Conservation (phyloP, 2,888 invertebrate species). For the Muscina levida region DNA sequence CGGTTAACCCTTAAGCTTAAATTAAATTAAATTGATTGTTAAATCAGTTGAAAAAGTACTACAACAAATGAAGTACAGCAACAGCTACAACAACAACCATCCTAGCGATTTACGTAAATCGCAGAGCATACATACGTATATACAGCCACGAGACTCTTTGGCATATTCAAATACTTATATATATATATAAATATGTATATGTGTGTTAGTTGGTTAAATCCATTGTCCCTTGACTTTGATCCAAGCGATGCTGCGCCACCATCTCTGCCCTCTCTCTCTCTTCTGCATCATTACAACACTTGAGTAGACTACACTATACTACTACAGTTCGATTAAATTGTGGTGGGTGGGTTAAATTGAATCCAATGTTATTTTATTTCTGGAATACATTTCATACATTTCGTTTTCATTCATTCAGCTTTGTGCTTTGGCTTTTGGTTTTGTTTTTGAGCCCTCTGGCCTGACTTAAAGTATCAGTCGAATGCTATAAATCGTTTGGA, state of each 20-base stretch:
- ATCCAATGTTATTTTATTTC: slow-evolving; percentile 14
- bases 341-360: slow-evolving; percentile 43
- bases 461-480: slow-evolving; percentile 32
- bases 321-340: slow-evolving; percentile 40
- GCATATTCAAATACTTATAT: too few species aligned
- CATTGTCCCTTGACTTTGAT: not conserved
- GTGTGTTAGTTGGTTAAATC: not conserved
- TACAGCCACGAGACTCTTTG: too few species aligned
- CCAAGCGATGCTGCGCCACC: not conserved
- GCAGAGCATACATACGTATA: not conserved
- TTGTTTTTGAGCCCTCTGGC: slow-evolving; percentile 16
- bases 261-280: not conserved
- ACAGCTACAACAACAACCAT: slow-evolving; percentile 9
- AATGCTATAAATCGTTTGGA: slow-evolving; percentile 17
- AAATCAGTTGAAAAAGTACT: slow-evolving; percentile 55
- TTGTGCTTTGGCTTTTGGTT: not conserved
- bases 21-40: slow-evolving; percentile 62
- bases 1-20: slow-evolving; percentile 51
- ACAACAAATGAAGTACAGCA: slow-evolving; percentile 15
- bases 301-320: too few species aligned
- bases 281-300: too few species aligned
- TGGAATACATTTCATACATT: not conserved
- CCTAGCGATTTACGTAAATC: not conserved
- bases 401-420: not conserved
- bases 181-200: too few species aligned